Evolutionary conservation across 2,888 invertebrate species (phyloP), one percentile per base, ranked within the genome.

Genomic region (Dryobotodes eremita): DNA sequence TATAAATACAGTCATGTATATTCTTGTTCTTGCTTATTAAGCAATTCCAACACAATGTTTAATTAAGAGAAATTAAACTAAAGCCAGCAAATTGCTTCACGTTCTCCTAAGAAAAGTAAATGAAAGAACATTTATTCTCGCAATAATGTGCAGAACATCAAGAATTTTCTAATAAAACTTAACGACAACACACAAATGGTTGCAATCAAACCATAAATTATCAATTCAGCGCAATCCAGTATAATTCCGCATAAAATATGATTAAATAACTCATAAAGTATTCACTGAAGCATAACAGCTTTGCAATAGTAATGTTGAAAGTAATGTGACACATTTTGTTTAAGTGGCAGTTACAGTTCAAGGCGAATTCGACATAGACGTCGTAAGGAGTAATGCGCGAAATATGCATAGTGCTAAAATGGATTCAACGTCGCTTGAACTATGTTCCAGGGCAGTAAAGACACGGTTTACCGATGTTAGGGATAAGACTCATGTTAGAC

Each of bases 241-340:
- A 83, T 90, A 92, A 92, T 91, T 89, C 83, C 86, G 80, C 89
- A 91, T 93, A 90, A 92, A 92, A 92, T 91, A 91, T 91, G 89
- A 92, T 86, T 90, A 89, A 88, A 86, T 89, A 86, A 88, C 89
- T 88, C 87, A 91, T 93, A 92, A 93, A 92, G 90, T 91, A 92
- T 93, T 92, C 91, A 91, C 89, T 89, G 85, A 89, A 90, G 89
- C 89, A 89, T 90, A 89, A 90, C 83, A 84, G 84, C 78, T 77
- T 81, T 87, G 88, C 83, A 89, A 88, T 89, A 90, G 89, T 88
- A 90, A 91, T 90, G 89, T 85, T 78, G 75, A 83, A 79, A 82
- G 83, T 86, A 77, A 91, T 91, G 88, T 90, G 91, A 91, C 90
- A 87, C 90, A 92, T 93, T 94, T 88, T 92, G 89, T 91, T 90